Conservation (phyloP, 2,113 vertebrate genomes). For the Atrichornis clamosus region DNA sequence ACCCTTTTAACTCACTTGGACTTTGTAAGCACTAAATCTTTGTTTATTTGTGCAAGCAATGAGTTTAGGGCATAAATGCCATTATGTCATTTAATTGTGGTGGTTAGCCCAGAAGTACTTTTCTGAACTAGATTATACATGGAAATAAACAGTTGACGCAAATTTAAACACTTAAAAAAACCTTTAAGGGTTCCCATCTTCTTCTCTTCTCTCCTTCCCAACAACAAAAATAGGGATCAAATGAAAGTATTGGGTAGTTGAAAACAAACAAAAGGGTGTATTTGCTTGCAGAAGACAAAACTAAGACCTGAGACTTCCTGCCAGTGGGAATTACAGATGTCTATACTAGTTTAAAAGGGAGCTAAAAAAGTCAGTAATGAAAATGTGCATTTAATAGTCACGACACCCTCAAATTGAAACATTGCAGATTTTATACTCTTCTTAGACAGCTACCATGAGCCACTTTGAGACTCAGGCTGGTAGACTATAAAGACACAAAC, state of each 20-base stretch:
- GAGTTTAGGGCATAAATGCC: background rate
- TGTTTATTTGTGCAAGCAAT: background rate
- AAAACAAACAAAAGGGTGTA: background rate
- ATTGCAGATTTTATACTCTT: background rate
- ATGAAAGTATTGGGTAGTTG: background rate
- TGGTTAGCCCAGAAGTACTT: background rate
- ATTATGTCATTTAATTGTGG: background rate
- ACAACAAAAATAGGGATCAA: background rate
- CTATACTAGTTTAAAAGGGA: background rate
- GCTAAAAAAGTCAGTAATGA: background rate
- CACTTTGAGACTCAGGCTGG: background rate
- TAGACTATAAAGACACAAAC: background rate
- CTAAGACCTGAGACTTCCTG: background rate
- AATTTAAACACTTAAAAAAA: background rate
- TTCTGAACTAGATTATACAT: background rate
- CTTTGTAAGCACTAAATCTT: background rate
- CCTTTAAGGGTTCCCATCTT: background rate
- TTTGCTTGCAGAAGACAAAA: background rate
- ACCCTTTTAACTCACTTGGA: background rate
- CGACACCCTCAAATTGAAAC: fast-evolving
- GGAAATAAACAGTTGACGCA: background rate
- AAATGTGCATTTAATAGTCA: background rate
- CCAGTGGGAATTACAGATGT: background rate
- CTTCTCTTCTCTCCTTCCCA: background rate
- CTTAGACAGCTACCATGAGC: background rate